A percentile compares a stretch with the other conserved stretches of the same genome.
These are phyloP conservation scores for Pentamera pediparva DNA, from an alignment of 53 echinoderm and acorn worm genomes.

Conservation along the genomic window DNA sequence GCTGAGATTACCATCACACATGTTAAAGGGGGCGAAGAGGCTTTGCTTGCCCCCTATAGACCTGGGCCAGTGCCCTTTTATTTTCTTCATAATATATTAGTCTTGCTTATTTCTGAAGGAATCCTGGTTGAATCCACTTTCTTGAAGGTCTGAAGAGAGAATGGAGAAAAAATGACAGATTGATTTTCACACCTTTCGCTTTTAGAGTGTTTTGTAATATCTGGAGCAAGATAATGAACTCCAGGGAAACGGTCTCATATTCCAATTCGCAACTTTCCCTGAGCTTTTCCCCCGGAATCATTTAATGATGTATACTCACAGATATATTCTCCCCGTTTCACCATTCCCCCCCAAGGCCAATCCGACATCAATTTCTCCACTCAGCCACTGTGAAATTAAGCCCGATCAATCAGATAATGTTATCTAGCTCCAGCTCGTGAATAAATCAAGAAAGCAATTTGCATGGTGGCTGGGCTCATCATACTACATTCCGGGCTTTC, in stretches of 20 bases:
- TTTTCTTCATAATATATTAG: no score
- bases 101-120: no score
- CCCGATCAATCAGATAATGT: slow-evolving; percentile 44
- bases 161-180: slow-evolving; percentile 11
- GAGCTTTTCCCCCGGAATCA: slow-evolving; percentile 32
- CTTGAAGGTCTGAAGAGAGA: no score
- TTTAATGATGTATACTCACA: slow-evolving; percentile 44
- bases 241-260: slow-evolving; percentile 31
- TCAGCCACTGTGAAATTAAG: slow-evolving; percentile 45
- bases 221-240: slow-evolving; percentile 39
- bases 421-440: slow-evolving; percentile 38
- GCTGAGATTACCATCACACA: no score
- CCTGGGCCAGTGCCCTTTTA: no score
- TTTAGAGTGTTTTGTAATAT: slow-evolving; percentile 17
- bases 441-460: slow-evolving; percentile 45
- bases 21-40: no score
- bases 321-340: slow-evolving; percentile 35
- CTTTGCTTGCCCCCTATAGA: no score
- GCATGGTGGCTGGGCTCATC: slow-evolving; percentile 38
- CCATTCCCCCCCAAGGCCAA: slow-evolving; percentile 40
- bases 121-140: no score
- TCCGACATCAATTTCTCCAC: slow-evolving; percentile 45
- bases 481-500: slow-evolving; percentile 25
- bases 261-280: slow-evolving; percentile 22
- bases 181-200: slow-evolving; percentile 25